phyloP scores from a whole-genome alignment of 2,797 vertebrate genomes.

The Typhlichthys subterraneus region DNA sequence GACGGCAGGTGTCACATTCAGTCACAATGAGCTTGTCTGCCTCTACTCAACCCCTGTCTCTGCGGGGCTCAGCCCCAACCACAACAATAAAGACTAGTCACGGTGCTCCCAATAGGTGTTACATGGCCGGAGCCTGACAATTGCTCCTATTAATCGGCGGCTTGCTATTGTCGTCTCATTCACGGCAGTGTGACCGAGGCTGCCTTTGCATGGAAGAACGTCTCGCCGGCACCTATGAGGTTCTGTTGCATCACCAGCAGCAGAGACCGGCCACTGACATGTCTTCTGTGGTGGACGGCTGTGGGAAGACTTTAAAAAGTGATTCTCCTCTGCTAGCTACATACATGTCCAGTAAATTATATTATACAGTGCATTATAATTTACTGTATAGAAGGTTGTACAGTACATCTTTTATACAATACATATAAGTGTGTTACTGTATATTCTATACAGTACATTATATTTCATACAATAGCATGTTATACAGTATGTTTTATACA shows the following conservation, averaged over 20 bases:
- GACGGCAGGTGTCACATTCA: constrained; percentile 42
- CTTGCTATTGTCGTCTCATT: constrained; percentile 1
- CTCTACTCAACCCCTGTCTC: background rate
- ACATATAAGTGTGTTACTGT: too few relatives aligned
- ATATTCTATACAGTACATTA: too few relatives aligned
- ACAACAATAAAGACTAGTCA: background rate
- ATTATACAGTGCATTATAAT: too few relatives aligned
- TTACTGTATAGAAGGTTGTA: too few relatives aligned
- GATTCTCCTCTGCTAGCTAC: too few relatives aligned
- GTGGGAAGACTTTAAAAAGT: constrained; percentile 40
- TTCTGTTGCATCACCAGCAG: constrained; percentile 43
- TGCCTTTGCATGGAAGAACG: constrained; percentile 34
- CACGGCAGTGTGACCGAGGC: constrained; percentile 37
- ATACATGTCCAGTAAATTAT: too few relatives aligned
- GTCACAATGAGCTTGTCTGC: constrained; percentile 24
- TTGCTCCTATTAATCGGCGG: background rate
- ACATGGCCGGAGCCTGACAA: constrained; percentile 17
- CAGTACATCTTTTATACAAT: too few relatives aligned
- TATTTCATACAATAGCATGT: too few relatives aligned
- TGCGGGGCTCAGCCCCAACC: constrained; percentile 6
- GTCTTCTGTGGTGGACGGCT: constrained; percentile 34
- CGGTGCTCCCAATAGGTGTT: constrained; percentile 13
- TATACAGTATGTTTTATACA: too few relatives aligned
- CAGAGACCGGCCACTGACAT: constrained; percentile 42
- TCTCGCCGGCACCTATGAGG: constrained; percentile 22